Evolutionary conservation across 2,797 vertebrate genomes (phyloP), one percentile per base, ranked within the genome.

Genomic region (Esox lucius): DNA sequence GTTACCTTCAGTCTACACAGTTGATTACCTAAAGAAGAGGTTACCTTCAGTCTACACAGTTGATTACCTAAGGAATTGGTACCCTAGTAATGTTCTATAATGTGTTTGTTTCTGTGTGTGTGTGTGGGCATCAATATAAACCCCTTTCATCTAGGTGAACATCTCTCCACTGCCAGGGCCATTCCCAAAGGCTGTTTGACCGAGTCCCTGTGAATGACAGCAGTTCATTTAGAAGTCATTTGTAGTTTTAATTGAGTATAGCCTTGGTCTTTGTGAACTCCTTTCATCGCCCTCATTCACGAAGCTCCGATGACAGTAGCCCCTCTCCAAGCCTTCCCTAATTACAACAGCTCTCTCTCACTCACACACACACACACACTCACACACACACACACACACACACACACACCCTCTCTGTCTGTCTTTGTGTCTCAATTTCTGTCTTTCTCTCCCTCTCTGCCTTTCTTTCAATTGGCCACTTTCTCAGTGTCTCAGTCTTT

Each of bases 161-260:
- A 33, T 28, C 28, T 67, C 65, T 35, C 65, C 33, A 39, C 65
- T 39, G 28, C 15, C 12, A 5, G 3, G n/a, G 42, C 59, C 11
- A 62, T 62, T 62, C 19, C 59, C n/a, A 22, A 7, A 24, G 59
- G 59, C 59, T 17, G 17, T 51, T 51, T 15, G 49, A 15, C 13
- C 13, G 13, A 15, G 3, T 13, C 3, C 59, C 24, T 24, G 39
- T 69, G 42, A 48, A 13, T 69, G 42, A 46, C 24, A 12, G 42
- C 68, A 26, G 68, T 22, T 48, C n/a, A 69, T 69, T 69, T 48
- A 46, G 4, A 46, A 69, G 68, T 48, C 42, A 49, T 69, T 69
- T 49, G 42, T 49, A 48, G 39, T 69, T 24, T 19, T 28, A 69
- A 69, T 26, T 49, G 68, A 69, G 24, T 49, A 49, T 69, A 69